Evolutionary conservation across 2,113 vertebrate genomes (phyloP).

Genomic region (Illadopsis cleaveri): DNA sequence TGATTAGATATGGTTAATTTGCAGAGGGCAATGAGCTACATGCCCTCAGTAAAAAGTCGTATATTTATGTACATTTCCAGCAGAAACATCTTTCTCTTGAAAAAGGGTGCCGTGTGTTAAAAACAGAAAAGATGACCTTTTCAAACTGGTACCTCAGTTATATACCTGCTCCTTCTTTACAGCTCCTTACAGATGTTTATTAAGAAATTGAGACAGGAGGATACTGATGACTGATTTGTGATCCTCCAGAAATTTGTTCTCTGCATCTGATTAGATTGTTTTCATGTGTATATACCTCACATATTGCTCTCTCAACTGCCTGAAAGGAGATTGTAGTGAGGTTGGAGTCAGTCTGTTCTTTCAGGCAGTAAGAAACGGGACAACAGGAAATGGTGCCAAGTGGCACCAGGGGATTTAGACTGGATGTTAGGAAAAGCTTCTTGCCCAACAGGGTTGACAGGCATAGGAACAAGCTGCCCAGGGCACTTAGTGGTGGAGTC

Average conservation of each 20-base stretch:
- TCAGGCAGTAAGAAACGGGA: neutral
- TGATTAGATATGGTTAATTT: slow-evolving; percentile 63
- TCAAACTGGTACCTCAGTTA: neutral
- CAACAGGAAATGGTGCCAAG: neutral
- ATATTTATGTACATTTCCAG: slow-evolving; percentile 24
- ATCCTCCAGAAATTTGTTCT: neutral
- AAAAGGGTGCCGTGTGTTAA: neutral
- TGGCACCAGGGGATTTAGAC: neutral
- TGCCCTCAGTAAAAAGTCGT: slow-evolving; percentile 46
- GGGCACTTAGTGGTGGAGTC: neutral
- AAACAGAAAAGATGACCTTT: neutral
- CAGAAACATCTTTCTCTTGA: neutral
- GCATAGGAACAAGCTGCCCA: neutral
- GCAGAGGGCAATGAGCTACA: slow-evolving; percentile 59
- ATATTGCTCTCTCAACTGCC: neutral
- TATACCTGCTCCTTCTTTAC: neutral
- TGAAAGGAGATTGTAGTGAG: neutral
- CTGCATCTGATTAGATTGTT: neutral
- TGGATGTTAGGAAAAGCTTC: neutral
- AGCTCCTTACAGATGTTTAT: neutral
- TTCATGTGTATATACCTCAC: neutral
- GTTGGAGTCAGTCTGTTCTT: neutral
- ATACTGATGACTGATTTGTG: neutral
- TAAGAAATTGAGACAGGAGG: neutral
- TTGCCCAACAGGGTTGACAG: neutral